Evolutionary conservation across 2,113 vertebrate species (phyloP), one percentile per base, ranked within the genome.

Genomic region (Helogale parvula): DNA sequence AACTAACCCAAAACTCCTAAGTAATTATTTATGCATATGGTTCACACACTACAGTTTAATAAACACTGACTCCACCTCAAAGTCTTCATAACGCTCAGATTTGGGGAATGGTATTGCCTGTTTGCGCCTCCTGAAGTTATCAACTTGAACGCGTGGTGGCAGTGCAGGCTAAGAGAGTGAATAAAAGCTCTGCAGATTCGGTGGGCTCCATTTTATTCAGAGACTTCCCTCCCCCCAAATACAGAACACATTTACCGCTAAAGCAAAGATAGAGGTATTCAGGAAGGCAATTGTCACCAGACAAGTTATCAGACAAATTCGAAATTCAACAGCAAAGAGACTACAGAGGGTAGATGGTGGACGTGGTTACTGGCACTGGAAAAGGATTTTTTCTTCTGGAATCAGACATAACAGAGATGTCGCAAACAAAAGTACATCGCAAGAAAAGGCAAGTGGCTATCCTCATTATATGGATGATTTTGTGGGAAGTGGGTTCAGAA

Each of bases 121-220:
- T 63, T 82, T 68, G 41, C 17, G 41, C 21, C 38, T 87, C 95
- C 57, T 89, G 83, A 96, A 97, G 77, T 98, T 97, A 93, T 4
- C 25, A 4, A 54, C 92, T 96, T 96, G 96, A 89, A 96, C 96
- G 45, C 97, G 2, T 94, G 97, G 97, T 98, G 98, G 97, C 96
- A 76, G 82, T 97, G 63, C 84, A 98, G 95, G 90, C 93, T 97
- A 98, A 98, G 83, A 94, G 65, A 98, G 88, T 52, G 93, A 63
- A 68, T 47, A 47, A 33, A 82, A 68, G 41, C 29, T 65, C 17
- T 68, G 68, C 54, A n/a, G 45, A 63, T 47, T 66, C 14, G 0
- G 71, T 21, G 72, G 91, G 95, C 68, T 93, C 86, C 35, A 87
- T 76, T 90, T 84, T 12, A 41, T 54, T 1, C 15, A n/a, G 68